Evolutionary conservation across 1,140 invertebrate species (phyloP).

Genomic region (Dreissena rostriformis): DNA sequence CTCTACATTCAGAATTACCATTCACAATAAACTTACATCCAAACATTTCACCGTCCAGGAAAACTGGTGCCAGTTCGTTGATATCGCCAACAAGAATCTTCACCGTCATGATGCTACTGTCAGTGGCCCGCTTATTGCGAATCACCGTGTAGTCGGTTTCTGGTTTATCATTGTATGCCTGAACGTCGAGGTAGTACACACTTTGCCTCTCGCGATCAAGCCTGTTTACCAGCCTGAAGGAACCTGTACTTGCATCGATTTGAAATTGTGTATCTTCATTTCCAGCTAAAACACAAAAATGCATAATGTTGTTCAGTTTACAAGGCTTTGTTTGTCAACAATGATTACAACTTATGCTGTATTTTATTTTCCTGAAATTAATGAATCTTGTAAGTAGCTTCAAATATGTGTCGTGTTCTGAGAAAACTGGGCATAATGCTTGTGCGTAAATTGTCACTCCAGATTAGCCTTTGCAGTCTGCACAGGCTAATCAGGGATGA

Average conservation of each 20-base stretch:
- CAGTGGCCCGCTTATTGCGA: slow-evolving; percentile 58
- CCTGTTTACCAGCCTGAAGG: slow-evolving; percentile 45
- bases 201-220: slow-evolving; percentile 66
- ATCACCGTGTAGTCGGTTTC: slow-evolving; percentile 72
- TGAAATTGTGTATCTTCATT: slow-evolving; percentile 66
- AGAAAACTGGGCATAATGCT: too few species aligned
- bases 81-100: slow-evolving; percentile 63
- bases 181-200: slow-evolving; percentile 63
- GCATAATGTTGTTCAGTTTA: background rate
- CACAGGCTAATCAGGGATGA: too few species aligned
- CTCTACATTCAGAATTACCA: too few species aligned
- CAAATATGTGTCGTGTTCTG: too few species aligned
- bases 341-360: too few species aligned
- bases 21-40: slow-evolving; percentile 67
- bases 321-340: too few species aligned
- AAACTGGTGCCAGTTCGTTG: slow-evolving; percentile 73
- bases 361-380: too few species aligned
- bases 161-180: slow-evolving; percentile 67
- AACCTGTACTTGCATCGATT: slow-evolving; percentile 59
- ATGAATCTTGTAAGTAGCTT: too few species aligned
- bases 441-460: too few species aligned
- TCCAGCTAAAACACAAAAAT: slow-evolving; percentile 62
- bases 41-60: slow-evolving; percentile 65
- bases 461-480: too few species aligned
- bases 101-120: slow-evolving; percentile 69